phyloP scores from a whole-genome alignment of 2,113 vertebrate genomes.

The Lophotis ruficrista region DNA sequence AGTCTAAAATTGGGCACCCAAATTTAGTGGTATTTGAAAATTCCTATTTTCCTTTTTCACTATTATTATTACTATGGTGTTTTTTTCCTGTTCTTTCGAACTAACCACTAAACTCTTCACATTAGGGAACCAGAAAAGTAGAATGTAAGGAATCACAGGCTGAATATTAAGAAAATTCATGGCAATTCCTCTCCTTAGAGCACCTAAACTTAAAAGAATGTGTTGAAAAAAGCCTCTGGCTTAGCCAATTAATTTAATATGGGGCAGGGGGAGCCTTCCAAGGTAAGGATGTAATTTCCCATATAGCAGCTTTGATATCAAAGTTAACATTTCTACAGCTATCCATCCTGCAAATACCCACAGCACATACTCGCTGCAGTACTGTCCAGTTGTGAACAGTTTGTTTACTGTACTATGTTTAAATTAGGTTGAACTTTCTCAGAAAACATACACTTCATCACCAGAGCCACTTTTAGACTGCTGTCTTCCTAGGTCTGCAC shows the following conservation, averaged over 20 bases:
- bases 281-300: background rate
- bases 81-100: background rate
- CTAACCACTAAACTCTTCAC: background rate
- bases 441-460: background rate
- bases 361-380: background rate
- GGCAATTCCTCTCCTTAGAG: background rate
- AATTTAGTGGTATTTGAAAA: background rate
- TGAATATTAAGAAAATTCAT: background rate
- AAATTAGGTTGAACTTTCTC: background rate
- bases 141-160: background rate
- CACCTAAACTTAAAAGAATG: background rate
- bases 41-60: rapidly evolving
- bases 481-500: too few relatives aligned
- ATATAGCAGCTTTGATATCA: background rate
- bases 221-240: background rate
- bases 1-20: rapidly evolving
- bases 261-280: background rate
- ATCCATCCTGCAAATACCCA: background rate
- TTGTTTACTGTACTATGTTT: background rate
- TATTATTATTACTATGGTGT: background rate
- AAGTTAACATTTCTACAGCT: background rate
- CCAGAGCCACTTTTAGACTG: background rate
- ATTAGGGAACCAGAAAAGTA: background rate
- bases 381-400: background rate
- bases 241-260: background rate